A percentile compares a stretch with the other conserved stretches of the same genome.
phyloP scores from a whole-genome alignment of 2,113 vertebrate genomes.

The Sphyrna mokarran region DNA sequence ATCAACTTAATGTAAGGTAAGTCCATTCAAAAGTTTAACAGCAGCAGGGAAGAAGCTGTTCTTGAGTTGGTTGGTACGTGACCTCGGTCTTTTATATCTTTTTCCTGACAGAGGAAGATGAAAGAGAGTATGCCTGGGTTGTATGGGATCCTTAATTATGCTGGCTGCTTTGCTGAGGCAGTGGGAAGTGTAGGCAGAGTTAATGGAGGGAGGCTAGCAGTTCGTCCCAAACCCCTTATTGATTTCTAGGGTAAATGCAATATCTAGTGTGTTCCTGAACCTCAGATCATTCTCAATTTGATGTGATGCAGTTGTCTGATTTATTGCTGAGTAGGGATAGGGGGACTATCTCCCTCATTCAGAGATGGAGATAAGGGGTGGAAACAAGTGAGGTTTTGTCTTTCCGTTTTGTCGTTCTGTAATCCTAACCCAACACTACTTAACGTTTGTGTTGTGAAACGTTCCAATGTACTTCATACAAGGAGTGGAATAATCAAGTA shows the following conservation, averaged over 20 bases:
- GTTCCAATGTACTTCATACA: background rate
- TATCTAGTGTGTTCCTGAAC: background rate
- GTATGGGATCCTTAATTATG: too few relatives aligned
- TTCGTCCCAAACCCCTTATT: background rate
- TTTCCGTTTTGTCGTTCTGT: background rate
- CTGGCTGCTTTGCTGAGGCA: too few relatives aligned
- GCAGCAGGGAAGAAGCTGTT: too few relatives aligned
- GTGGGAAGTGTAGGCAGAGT: too few relatives aligned
- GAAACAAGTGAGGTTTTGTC: background rate
- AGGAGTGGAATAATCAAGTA: background rate
- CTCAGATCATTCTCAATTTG: background rate
- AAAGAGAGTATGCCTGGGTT: too few relatives aligned
- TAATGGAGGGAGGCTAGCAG: background rate
- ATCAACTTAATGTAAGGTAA: too few relatives aligned
- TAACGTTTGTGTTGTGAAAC: too few relatives aligned
- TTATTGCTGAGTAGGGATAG: background rate
- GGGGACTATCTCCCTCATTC: background rate
- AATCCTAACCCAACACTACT: background rate
- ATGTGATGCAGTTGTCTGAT: background rate
- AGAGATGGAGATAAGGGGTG: background rate
- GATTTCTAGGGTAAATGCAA: background rate
- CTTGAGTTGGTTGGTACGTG: too few relatives aligned
- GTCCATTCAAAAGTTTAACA: too few relatives aligned
- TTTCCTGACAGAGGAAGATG: too few relatives aligned
- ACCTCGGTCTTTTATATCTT: too few relatives aligned